Evolutionary conservation across 2,888 invertebrate genomes (phyloP).

Genomic region (Synergus itoensis): DNA sequence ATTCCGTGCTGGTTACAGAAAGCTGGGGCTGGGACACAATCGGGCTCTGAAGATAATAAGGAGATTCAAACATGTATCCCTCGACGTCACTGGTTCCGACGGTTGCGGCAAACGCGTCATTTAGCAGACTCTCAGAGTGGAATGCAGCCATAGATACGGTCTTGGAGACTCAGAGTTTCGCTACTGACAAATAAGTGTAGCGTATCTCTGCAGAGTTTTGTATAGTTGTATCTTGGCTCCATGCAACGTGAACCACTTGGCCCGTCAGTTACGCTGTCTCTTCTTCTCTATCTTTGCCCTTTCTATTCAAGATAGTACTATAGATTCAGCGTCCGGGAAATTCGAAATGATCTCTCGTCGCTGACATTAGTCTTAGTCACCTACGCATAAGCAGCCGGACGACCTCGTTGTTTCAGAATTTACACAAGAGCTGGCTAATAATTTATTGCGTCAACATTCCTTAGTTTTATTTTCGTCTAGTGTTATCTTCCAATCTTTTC

Average conservation of each 20-base stretch:
- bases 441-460: constrained; percentile 1
- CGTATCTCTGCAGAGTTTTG: constrained; percentile 19
- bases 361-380: constrained; percentile 31
- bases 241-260: constrained; percentile 29
- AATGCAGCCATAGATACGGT: constrained; percentile 57
- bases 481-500: background rate
- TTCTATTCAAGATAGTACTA: constrained; percentile 23
- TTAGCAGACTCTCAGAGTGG: constrained; percentile 54
- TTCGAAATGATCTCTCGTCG: constrained; percentile 27
- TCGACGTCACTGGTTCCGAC: constrained; percentile 10
- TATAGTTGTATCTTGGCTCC: constrained; percentile 22
- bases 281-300: constrained; percentile 34
- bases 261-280: constrained; percentile 40
- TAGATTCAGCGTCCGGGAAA: constrained; percentile 16
- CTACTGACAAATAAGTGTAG: constrained; percentile 39
- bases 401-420: constrained; percentile 19
- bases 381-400: constrained; percentile 11
- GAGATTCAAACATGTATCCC: background rate
- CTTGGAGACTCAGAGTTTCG: constrained; percentile 52
- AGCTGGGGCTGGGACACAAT: background rate
- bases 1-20: background rate
- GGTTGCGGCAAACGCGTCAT: constrained; percentile 45
- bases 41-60: constrained; percentile 13
- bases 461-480: background rate
- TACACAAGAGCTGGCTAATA: background rate